Evolutionary conservation across 2,797 vertebrate genomes (phyloP).

Genomic region (Leuciscus waleckii): DNA sequence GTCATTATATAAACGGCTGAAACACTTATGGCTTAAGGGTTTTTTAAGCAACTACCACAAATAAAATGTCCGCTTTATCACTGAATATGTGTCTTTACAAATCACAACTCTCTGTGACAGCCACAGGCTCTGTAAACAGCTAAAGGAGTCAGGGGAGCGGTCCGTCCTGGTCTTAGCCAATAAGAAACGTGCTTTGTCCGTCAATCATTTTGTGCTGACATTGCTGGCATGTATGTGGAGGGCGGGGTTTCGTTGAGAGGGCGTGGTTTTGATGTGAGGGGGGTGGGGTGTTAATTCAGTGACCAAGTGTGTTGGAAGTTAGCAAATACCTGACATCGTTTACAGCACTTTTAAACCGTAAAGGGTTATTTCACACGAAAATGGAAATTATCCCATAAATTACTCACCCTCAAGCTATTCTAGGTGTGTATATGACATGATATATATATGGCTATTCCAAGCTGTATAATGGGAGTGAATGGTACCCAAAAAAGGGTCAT

Average conservation of each 20-base stretch:
- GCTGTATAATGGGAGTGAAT: too few species aligned
- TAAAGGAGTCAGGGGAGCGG: slow-evolving; percentile 1
- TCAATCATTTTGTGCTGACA: slow-evolving; percentile 29
- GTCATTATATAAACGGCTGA: slow-evolving; percentile 74
- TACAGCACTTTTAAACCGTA: neutral
- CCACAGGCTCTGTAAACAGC: neutral
- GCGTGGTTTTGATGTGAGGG: neutral
- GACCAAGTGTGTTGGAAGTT: neutral
- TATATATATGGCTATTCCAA: too few species aligned
- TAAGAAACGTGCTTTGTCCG: neutral
- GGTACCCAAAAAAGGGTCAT: too few species aligned
- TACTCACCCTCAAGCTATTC: too few species aligned
- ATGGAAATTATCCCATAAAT: too few species aligned
- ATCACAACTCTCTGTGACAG: slow-evolving; percentile 15
- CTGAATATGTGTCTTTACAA: neutral
- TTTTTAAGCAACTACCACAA: slow-evolving; percentile 3
- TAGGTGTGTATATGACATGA: too few species aligned
- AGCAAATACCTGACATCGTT: neutral
- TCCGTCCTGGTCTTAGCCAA: slow-evolving; percentile 6
- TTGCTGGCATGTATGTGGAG: neutral
- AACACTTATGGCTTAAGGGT: slow-evolving; percentile 57
- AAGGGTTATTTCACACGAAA: neutral
- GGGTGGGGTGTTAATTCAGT: neutral
- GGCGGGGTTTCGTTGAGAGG: slow-evolving; percentile 2
- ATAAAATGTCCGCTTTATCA: neutral